Conservation (phyloP, 1,140 invertebrate genomes). For the Drosophila tani region DNA sequence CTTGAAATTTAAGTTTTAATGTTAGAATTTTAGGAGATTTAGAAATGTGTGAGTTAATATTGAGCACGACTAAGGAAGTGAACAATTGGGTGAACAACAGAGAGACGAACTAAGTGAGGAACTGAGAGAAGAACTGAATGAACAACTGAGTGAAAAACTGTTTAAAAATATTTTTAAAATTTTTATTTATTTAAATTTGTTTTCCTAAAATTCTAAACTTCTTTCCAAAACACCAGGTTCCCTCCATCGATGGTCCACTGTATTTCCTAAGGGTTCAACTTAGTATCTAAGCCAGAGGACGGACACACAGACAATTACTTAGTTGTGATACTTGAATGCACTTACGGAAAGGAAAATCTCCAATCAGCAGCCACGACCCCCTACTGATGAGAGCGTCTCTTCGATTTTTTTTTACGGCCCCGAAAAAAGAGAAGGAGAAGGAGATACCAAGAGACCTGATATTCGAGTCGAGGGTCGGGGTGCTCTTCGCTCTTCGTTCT, state of each 20-base stretch:
- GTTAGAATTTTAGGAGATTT: neutral
- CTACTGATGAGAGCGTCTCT: slow-evolving; percentile 72
- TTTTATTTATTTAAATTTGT: neutral
- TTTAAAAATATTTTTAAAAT: neutral
- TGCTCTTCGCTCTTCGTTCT: neutral
- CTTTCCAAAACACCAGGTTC: too few relatives aligned
- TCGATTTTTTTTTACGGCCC: slow-evolving; percentile 22
- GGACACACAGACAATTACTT: slow-evolving; percentile 34
- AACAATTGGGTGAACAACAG: neutral
- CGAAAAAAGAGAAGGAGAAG: slow-evolving; percentile 12
- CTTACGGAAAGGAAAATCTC: slow-evolving; percentile 75
- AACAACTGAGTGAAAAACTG: neutral
- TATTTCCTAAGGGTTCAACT: slow-evolving; percentile 45
- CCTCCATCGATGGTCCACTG: slow-evolving; percentile 1
- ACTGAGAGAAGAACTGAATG: neutral
- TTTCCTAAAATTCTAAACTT: too few relatives aligned
- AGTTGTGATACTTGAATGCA: slow-evolving; percentile 69
- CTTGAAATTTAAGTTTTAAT: neutral
- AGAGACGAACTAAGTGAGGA: neutral
- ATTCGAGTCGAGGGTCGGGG: slow-evolving; percentile 51
- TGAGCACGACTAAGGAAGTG: neutral
- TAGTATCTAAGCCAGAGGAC: slow-evolving; percentile 41
- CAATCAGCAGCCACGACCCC: slow-evolving; percentile 74
- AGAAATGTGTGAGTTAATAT: neutral
- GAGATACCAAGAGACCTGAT: slow-evolving; percentile 37